These are phyloP conservation scores for Discoglossus pictus DNA, from an alignment of 2,797 vertebrate genomes.

Conservation along the genomic window DNA sequence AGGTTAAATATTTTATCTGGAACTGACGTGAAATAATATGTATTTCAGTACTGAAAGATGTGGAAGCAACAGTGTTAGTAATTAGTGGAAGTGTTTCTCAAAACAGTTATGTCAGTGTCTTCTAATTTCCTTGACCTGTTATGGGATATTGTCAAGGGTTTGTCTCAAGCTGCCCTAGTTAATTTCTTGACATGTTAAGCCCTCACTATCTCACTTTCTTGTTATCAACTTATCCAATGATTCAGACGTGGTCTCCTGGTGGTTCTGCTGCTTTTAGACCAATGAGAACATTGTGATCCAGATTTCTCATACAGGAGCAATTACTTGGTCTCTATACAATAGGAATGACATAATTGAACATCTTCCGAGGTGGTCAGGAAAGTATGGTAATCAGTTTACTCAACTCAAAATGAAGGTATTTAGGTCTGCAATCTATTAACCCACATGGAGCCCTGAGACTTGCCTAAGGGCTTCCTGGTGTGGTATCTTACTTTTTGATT, in stretches of 20 bases:
- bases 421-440: constrained; percentile 24
- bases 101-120: not conserved
- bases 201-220: constrained; percentile 25
- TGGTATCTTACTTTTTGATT: no score
- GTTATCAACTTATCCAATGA: constrained; percentile 46
- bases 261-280: constrained; percentile 62
- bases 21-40: no score
- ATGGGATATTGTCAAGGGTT: constrained; percentile 1
- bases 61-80: no score
- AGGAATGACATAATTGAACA: constrained; percentile 61
- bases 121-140: constrained; percentile 32
- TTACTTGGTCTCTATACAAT: constrained; percentile 60
- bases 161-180: constrained; percentile 48
- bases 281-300: constrained; percentile 65
- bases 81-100: not conserved
- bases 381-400: constrained; percentile 56
- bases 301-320: constrained; percentile 65
- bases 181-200: constrained; percentile 45
- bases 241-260: constrained; percentile 59
- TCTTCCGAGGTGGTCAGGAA: constrained; percentile 57
- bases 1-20: no score
- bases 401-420: constrained; percentile 47
- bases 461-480: no score
- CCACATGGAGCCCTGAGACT: constrained; percentile 28
- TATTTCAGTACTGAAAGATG: no score